Percentiles rank a stretch among this genome's conserved stretches.
phyloP scores from a whole-genome alignment of 2,113 vertebrate species.

The Eonycteris spelaea region DNA sequence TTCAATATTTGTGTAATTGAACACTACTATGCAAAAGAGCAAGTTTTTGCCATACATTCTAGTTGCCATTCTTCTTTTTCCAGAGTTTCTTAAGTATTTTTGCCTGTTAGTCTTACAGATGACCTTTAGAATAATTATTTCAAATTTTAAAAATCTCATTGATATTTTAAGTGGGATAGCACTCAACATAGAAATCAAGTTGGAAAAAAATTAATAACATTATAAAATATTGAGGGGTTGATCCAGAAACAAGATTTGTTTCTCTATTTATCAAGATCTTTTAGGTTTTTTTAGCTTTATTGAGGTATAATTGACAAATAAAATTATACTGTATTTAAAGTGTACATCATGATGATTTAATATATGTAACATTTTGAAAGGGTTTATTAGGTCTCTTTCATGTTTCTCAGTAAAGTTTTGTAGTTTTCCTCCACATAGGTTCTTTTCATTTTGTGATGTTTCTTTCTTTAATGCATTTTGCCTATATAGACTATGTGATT shows the following conservation, averaged over 20 bases:
- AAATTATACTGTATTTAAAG: neutral
- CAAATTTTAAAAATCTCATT: neutral
- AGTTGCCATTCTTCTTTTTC: neutral
- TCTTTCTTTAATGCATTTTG: neutral
- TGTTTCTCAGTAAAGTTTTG: neutral
- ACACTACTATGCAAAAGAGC: neutral
- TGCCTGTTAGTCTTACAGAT: neutral
- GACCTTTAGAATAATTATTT: neutral
- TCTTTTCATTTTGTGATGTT: neutral
- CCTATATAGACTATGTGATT: neutral
- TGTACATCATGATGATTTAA: neutral
- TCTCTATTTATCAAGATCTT: neutral
- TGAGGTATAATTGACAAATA: neutral
- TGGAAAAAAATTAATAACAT: constrained; percentile 4
- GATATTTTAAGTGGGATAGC: neutral
- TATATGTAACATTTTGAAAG: neutral
- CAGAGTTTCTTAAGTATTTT: neutral
- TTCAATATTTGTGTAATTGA: neutral
- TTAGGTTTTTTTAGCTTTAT: neutral
- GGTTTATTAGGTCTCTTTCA: neutral
- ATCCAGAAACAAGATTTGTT: neutral
- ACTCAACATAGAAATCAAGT: neutral
- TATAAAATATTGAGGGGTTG: constrained; percentile 4
- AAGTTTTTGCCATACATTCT: neutral
- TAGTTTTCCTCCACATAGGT: neutral